Evolutionary conservation across 2,888 invertebrate genomes (phyloP), one percentile per base, ranked within the genome.

Genomic region (Neoaliturus tenellus): DNA sequence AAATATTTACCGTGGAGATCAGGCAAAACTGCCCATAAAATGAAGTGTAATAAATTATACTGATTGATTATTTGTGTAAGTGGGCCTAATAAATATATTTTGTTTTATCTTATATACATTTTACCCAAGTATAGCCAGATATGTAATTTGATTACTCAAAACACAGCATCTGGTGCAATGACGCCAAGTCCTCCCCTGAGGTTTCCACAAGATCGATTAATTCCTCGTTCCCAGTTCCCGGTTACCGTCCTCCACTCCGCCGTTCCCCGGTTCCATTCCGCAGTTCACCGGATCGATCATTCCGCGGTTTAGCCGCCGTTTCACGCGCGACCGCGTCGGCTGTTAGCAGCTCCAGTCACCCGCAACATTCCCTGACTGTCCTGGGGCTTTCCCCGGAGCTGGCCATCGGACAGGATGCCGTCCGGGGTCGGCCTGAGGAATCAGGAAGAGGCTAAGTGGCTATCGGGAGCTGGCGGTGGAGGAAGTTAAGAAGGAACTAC

Each of bases 351-450:
- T 75, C 73, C 73, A 75, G n/a, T 75, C 73, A 75, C 44, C 73
- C 44, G 44, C 28, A 44, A 75, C 39, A 20, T 71, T 35, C 73
- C 28, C 73, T 20, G 44, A 25, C 31, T 12, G 62, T 12, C 14
- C 62, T 28, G 10, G 44, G 73, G 73, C 73, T 75, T 75, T 75
- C 73, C 73, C 73, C 48, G 73, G 28, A 44, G 44, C 73, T 44
- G 41, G 73, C 17, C 73, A 39, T 75, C 73, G 10, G 41, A 17
- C 71, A 39, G 71, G 23, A 23, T 71, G 39, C 48, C 14, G 39
- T 17, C 39, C 41, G 71, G 41, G 71, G 71, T 39, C 71, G 71
- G 28, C 10, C 25, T 31, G 62, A 2, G 25, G 62, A 62, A 62
- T 62, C 55, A 62, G 62, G 62, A 62, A 62, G 62, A 62, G 62